Evolutionary conservation across 1,140 invertebrate species (phyloP), one percentile per base, ranked within the genome.

Genomic region (Archivesica marissinica): DNA sequence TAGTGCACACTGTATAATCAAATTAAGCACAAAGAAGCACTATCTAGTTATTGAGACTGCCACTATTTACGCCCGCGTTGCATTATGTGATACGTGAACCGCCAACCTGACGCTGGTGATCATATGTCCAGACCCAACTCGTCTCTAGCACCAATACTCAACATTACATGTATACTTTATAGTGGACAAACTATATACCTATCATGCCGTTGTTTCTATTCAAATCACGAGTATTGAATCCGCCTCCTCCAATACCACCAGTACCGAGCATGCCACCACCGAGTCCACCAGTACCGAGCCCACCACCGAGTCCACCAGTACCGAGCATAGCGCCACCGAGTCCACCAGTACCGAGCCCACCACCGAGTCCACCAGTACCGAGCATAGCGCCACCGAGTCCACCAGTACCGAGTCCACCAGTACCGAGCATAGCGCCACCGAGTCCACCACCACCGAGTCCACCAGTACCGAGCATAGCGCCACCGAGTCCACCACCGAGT

Each of bases 361-460:
- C n/a, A n/a, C n/a, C n/a, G n/a, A n/a, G n/a, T n/a, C n/a, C n/a
- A n/a, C n/a, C n/a, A n/a, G n/a, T n/a, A 9, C 44, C 44, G 17
- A 54, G 15, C 25, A 59, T 59, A 30, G 30, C 59, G 30, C 59
- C 59, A 15, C 66, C 33, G 39, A 30, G 7, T 15, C 4, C 23
- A 30, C 33, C 61, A 4, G 33, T 38, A 20, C 61, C 68, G 20
- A 35, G 2, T 47, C 33, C n/a, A 64, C 68, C 68, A 3, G 41
- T 44, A 47, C 68, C 68, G 33, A 72, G 41, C 41, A 72, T 52
- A 33, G 38, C 66, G 25, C 66, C 66, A n/a, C 66, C 66, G n/a
- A 44, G 41, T 70, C 47, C 47, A 4, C 35, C 35, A 23, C 66
- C 66, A 23, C 61, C 61, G 20, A 66, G n/a, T n/a, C 61, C 61